Evolutionary conservation across 30 jellyfish, hydroid and myxozoan genomes (phyloP), one percentile per base, ranked within the genome.

Genomic region (Nemopilema nomurai): DNA sequence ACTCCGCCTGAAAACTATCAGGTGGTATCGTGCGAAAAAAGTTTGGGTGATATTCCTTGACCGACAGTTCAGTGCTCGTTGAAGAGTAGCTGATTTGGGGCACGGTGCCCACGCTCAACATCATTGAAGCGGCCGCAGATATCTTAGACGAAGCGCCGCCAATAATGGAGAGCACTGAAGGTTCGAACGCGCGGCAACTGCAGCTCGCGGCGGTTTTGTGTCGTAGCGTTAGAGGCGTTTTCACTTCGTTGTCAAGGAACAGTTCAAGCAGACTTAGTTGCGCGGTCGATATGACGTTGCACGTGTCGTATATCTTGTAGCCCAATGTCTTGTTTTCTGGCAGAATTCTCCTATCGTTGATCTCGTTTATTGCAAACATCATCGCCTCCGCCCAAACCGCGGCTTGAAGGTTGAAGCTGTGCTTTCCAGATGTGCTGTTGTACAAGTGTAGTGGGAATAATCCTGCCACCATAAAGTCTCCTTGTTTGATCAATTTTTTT

Each of bases 81-180:
- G 98, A 69, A 13, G 98, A 93, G 82, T 93, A 93, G 30, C 97
- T 89, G 19, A 93, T 74, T 67, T 88, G 97, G 22, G 98, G 97
- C 26, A 89, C 76, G 4, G 19, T 22, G 67, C 84, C 94, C 21
- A 90, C 88, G 25, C 91, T 67, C 51, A 93, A 72, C 8, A 93
- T 32, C 20, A 80, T 82, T 27, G 93, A 77, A 16, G 89, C 74
- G 28, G 62, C 52, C 1, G 92, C 29, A 21, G 97, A 79, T 76
- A 81, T 63, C 22, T 90, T 73, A 51, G 97, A 89, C 24, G 97
- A 84, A 16, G 98, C 98, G 0, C 91, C 97, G 1, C 98, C 98
- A 0, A 93, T 82, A 1, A 93, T 91, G 13, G 96, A 97, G 25
- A 79, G 50, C 18, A 93, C 73, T 7, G 62, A 62, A 1, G 49